Base-by-base conservation (phyloP, 2,113 vertebrate species). In the Datnioides undecimradiatus region DNA sequence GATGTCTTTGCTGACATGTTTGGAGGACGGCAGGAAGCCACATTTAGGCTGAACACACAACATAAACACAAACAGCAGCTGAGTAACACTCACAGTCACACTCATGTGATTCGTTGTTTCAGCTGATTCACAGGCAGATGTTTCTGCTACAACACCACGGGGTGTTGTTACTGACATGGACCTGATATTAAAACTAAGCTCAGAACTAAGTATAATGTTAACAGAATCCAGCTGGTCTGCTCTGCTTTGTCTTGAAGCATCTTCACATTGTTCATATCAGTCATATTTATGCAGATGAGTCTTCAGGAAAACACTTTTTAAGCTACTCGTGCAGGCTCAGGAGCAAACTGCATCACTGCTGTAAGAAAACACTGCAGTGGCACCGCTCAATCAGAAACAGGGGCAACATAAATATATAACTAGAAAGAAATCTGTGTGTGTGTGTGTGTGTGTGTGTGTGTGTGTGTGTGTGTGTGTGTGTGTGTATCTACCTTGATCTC, bases 21-120 rank as follows among this genome's bases (percentile, higher is more conserved):
- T 95, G 45, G 97, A 96, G 73, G 95, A 96, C 23, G 98, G 98
- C 83, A 99, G 94, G 93, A 99, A 99, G 25, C 98, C 98, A 91
- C 98, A 99, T 87, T 99, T 99, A 29, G 98, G 97, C 98, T 99
- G 87, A 58, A 76, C 94, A 65, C 78, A 90, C 78, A 79, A 83
- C 62, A 38, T 23, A 49, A 2, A 48, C 3, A 51, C 2, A 23
- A 43, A 54, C 8, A 60, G 8, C 40, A 59, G 80, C 12, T 73
- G 34, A 63, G 49, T 41, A 43, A 33, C 51, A 68, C 40, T 58
- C n/a, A 73, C 13, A 62, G 25, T 41, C 49, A 80, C 23, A 36
- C 45, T 60, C 57, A 46, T 45, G 62, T 55, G 69, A 60, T 45
- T 14, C 13, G 4, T 34, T 29, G 6, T 36, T 62, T 41, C 16